These are phyloP conservation scores for Agrilus cyanescens DNA, from an alignment of 2,888 invertebrate species.

Conservation along the genomic window DNA sequence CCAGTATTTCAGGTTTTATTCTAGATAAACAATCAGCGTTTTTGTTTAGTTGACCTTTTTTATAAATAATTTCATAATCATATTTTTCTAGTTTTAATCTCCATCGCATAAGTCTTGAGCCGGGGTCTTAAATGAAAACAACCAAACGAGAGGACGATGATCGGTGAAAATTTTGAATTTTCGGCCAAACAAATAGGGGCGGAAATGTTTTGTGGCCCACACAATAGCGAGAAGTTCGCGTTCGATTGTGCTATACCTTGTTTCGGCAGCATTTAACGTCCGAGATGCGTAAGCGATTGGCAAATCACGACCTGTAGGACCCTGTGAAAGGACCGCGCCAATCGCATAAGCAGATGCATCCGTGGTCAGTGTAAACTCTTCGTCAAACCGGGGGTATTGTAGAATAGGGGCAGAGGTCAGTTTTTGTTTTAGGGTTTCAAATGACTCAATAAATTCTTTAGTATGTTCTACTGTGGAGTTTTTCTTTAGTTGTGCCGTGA, in stretches of 20 bases:
- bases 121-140: constrained; percentile 22
- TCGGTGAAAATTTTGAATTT: constrained; percentile 24
- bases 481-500: constrained; percentile 14
- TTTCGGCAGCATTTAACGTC: constrained; percentile 16
- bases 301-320: constrained; percentile 11
- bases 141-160: constrained; percentile 21
- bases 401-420: constrained; percentile 12
- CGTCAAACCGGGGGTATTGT: constrained; percentile 20
- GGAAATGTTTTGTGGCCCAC: constrained; percentile 11
- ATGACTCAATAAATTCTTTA: constrained; percentile 6
- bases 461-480: constrained; percentile 9
- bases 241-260: constrained; percentile 10
- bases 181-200: constrained; percentile 11
- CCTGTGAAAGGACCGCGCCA: constrained; percentile 20
- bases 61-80: constrained; percentile 20
- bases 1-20: no score
- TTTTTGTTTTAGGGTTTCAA: constrained; percentile 10
- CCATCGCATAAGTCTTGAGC: constrained; percentile 20
- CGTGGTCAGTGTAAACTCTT: constrained; percentile 19
- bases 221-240: constrained; percentile 12
- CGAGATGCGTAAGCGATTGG: constrained; percentile 22
- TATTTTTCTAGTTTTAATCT: constrained; percentile 20
- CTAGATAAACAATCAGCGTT: constrained; percentile 19
- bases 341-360: constrained; percentile 20
- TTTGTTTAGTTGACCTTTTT: constrained; percentile 14